Conservation (phyloP, 1,140 invertebrate genomes). For the Odontomachus brunneus region DNA sequence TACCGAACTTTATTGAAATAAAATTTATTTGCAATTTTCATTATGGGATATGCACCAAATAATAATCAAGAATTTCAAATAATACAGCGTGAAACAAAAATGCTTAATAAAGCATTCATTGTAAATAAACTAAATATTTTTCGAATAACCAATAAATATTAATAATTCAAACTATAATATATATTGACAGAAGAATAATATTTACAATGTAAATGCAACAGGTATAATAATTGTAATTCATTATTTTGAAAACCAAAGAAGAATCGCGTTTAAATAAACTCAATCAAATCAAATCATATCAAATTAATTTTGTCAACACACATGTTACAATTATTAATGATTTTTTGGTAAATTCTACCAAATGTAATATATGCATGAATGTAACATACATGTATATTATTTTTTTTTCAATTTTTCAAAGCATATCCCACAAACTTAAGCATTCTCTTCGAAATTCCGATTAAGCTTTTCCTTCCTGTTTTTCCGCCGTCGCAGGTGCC, state of each 20-base stretch:
- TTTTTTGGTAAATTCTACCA: too few species aligned
- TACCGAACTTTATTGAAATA: not conserved
- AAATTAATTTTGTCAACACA: not conserved
- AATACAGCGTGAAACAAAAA: too few species aligned
- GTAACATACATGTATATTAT: not conserved
- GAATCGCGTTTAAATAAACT: not conserved
- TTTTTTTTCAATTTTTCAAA: too few species aligned
- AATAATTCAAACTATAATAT: not conserved
- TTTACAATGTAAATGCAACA: not conserved
- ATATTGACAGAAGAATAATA: not conserved
- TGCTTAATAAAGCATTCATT: too few species aligned
- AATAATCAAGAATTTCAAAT: too few species aligned
- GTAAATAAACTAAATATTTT: not conserved
- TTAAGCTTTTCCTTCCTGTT: constrained; percentile 6
- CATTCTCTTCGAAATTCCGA: not conserved
- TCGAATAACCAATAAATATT: not conserved
- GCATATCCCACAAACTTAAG: not conserved
- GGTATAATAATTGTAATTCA: not conserved
- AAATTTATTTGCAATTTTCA: too few species aligned
- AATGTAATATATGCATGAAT: not conserved
- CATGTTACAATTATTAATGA: not conserved
- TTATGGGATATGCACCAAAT: too few species aligned
- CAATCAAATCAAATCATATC: not conserved
- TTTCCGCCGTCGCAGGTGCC: not conserved
- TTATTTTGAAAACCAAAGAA: not conserved